phyloP scores from a whole-genome alignment of 2,888 invertebrate genomes.

The Netelia inedita region DNA sequence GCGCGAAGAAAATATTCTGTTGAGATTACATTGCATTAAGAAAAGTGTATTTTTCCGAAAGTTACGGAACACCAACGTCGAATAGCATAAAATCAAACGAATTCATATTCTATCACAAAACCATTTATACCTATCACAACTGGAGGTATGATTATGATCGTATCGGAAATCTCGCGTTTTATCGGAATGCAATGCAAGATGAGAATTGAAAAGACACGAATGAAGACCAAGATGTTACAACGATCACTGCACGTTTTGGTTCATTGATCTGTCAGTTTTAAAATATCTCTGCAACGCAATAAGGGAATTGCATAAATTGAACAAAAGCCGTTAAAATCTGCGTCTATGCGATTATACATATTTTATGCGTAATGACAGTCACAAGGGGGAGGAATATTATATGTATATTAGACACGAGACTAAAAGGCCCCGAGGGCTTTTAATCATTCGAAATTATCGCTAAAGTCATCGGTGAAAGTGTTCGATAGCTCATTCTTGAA shows the following conservation, averaged over 20 bases:
- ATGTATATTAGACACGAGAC: neutral
- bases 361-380: conserved; percentile 17
- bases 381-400: neutral
- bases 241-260: neutral
- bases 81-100: no score
- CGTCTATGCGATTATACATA: conserved; percentile 27
- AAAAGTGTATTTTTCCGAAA: no score
- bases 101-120: no score
- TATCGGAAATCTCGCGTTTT: neutral
- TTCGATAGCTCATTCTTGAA: conserved; percentile 58
- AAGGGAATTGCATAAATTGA: conserved; percentile 21
- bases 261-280: neutral
- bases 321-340: conserved; percentile 28
- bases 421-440: conserved; percentile 46
- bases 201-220: neutral
- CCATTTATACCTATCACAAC: no score
- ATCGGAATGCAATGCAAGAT: neutral
- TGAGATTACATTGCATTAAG: no score
- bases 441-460: conserved; percentile 69
- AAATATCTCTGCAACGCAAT: neutral
- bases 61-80: no score
- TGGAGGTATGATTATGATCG: neutral
- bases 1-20: no score
- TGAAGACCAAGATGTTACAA: neutral
- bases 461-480: conserved; percentile 71